Percentiles rank a stretch among this genome's conserved stretches.
phyloP scores from a whole-genome alignment of 2,113 vertebrate genomes.

The Macquaria ambigua region DNA sequence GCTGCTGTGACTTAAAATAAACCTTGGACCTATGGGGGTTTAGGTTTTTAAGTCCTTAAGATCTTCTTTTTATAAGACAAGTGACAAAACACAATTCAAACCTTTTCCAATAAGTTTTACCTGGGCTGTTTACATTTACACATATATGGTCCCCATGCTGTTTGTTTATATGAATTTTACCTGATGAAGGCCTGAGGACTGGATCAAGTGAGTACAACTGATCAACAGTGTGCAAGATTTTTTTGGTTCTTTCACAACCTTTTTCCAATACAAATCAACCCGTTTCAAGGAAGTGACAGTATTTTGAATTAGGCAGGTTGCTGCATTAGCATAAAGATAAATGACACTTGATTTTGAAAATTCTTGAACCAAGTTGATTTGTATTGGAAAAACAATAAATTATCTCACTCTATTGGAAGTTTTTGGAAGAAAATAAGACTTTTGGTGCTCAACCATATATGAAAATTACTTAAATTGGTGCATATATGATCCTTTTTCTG shows the following conservation, averaged over 20 bases:
- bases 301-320: no score
- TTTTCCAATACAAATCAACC: background rate
- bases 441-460: background rate
- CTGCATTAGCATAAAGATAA: background rate
- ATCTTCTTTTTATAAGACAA: no score
- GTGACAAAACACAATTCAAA: no score
- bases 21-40: background rate
- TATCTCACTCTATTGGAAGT: background rate
- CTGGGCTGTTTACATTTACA: background rate
- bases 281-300: background rate
- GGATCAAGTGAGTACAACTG: background rate
- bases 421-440: background rate
- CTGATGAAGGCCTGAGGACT: background rate
- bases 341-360: background rate
- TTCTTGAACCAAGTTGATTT: slow-evolving; percentile 2
- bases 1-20: background rate
- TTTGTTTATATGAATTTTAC: background rate
- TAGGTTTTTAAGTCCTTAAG: background rate
- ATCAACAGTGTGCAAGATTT: background rate
- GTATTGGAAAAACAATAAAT: background rate
- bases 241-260: background rate
- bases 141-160: background rate
- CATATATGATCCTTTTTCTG: no score
- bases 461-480: no score
- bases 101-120: no score